A percentile compares a stretch with the other conserved stretches of the same genome.
These are phyloP conservation scores for Cyphomyrus discorhynchus DNA, from an alignment of 2,113 vertebrate genomes.

Conservation along the genomic window DNA sequence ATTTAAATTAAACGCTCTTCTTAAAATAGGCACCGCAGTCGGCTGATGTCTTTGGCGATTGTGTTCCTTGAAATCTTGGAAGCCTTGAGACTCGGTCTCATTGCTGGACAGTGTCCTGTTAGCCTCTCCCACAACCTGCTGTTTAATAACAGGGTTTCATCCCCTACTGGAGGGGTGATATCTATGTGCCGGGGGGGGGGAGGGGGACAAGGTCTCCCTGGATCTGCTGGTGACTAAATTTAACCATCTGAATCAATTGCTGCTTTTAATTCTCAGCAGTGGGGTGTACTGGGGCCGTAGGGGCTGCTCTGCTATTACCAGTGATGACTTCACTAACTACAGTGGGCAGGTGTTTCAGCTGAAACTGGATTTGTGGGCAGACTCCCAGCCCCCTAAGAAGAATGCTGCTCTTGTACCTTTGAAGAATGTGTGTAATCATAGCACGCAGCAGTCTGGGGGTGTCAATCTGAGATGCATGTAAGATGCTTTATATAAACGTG, in stretches of 20 bases:
- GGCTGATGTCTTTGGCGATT: background rate
- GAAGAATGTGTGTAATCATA: background rate
- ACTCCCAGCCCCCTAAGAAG: background rate
- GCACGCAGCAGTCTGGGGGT: background rate
- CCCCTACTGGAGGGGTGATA: background rate
- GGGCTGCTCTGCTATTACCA: background rate
- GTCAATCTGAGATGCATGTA: background rate
- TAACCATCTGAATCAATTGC: slow-evolving; percentile 8
- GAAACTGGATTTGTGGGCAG: background rate
- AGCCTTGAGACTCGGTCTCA: background rate
- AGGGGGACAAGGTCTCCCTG: background rate
- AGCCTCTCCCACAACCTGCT: background rate
- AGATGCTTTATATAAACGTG: background rate
- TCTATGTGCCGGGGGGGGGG: background rate
- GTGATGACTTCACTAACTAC: background rate
- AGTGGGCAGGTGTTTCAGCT: background rate
- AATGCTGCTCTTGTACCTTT: background rate
- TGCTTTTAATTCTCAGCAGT: background rate
- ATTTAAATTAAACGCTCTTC: background rate
- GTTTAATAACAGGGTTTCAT: slow-evolving; percentile 11
- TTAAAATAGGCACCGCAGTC: background rate
- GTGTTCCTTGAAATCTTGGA: background rate
- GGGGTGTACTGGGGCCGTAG: background rate
- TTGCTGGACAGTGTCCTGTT: background rate
- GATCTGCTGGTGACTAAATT: background rate